A percentile compares a stretch with the other conserved stretches of the same genome.
These are phyloP conservation scores for Sebastes trivittatus DNA, from an alignment of 2,797 vertebrate species.

Conservation along the genomic window DNA sequence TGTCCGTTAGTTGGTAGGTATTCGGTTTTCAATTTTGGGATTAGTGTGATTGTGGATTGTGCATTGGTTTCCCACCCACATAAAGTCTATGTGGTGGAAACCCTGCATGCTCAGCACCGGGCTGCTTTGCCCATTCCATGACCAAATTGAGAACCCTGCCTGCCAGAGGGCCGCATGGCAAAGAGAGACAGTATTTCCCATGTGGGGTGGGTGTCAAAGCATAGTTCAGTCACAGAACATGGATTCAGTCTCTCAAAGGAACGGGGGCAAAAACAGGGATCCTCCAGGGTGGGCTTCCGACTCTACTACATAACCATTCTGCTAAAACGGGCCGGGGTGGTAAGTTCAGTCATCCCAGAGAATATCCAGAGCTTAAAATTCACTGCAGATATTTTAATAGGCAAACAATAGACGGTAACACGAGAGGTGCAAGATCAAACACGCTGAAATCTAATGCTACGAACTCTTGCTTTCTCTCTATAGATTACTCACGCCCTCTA, in stretches of 20 bases:
- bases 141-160: slow-evolving; percentile 2
- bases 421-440: background rate
- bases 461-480: background rate
- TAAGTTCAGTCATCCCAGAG: background rate
- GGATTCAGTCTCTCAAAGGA: background rate
- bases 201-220: background rate
- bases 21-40: background rate
- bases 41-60: background rate
- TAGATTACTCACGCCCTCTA: background rate
- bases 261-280: background rate
- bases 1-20: background rate
- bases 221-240: background rate
- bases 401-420: slow-evolving; percentile 14
- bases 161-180: background rate
- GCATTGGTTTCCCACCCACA: too few species aligned
- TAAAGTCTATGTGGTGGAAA: background rate
- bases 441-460: background rate
- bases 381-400: slow-evolving; percentile 16
- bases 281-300: background rate
- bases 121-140: slow-evolving; percentile 14
- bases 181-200: background rate
- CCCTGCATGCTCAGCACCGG: background rate
- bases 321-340: background rate
- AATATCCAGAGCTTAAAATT: slow-evolving; percentile 7
- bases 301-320: background rate